phyloP scores from a whole-genome alignment of 2,797 vertebrate genomes.

The Bufotes viridis region DNA sequence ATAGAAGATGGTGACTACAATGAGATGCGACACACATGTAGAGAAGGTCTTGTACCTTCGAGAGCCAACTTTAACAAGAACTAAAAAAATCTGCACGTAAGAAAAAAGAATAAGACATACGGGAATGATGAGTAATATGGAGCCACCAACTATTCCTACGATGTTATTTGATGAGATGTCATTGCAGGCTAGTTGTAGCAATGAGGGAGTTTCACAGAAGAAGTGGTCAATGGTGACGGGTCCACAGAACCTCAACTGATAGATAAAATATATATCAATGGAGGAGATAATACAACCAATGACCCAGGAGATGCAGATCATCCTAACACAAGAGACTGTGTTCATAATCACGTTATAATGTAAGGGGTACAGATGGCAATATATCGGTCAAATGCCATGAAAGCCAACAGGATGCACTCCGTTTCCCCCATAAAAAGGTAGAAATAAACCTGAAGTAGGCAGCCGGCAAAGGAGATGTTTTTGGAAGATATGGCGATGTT shows the following conservation, averaged over 20 bases:
- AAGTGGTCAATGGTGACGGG: neutral
- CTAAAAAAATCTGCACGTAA: neutral
- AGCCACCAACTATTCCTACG: neutral
- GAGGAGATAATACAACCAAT: neutral
- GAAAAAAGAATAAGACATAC: slow-evolving; percentile 14
- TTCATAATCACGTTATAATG: slow-evolving; percentile 24
- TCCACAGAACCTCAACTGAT: slow-evolving; percentile 1
- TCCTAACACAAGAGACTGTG: neutral
- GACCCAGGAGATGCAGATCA: slow-evolving; percentile 6
- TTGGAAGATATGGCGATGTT: slow-evolving; percentile 4
- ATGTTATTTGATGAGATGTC: neutral
- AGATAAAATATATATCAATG: neutral
- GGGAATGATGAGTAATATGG: neutral
- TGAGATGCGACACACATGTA: neutral
- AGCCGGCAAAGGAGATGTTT: neutral
- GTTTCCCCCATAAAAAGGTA: slow-evolving; percentile 14
- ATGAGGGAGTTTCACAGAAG: slow-evolving; percentile 9
- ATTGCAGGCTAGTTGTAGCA: neutral
- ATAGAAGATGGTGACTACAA: slow-evolving; percentile 25
- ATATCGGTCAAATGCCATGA: slow-evolving; percentile 47
- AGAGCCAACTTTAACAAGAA: neutral
- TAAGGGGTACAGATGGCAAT: slow-evolving; percentile 32
- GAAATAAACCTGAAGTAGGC: slow-evolving; percentile 26
- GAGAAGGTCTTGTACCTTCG: slow-evolving; percentile 3
- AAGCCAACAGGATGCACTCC: slow-evolving; percentile 37